phyloP scores from a whole-genome alignment of 2,113 vertebrate species.

The Mus musculus region DNA sequence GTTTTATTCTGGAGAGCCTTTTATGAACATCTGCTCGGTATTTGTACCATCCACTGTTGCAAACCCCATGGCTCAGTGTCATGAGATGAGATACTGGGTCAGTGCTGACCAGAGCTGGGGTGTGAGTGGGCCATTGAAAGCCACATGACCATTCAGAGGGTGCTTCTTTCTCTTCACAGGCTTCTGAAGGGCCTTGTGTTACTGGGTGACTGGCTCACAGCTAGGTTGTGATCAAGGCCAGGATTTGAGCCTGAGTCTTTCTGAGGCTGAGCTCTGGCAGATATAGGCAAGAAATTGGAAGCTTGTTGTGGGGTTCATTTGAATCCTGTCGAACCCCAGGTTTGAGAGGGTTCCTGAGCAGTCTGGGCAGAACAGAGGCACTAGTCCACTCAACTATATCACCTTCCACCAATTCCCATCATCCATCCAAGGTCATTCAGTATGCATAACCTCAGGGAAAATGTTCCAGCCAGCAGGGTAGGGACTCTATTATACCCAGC shows the following conservation, averaged over 20 bases:
- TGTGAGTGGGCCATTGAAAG: background rate
- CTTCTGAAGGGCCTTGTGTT: rapidly evolving
- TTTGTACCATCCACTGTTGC: too few relatives aligned
- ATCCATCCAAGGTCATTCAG: background rate
- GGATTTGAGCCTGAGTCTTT: background rate
- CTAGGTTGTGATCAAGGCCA: background rate
- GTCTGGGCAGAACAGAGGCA: background rate
- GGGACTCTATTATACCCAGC: background rate
- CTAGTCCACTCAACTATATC: background rate
- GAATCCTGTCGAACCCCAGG: background rate
- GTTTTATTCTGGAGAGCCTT: background rate
- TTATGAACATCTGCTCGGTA: rapidly evolving
- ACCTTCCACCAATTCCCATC: background rate
- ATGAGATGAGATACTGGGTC: background rate
- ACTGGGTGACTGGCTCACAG: background rate
- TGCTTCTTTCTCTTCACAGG: background rate
- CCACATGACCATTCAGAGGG: background rate
- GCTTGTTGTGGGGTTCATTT: background rate
- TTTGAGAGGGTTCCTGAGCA: background rate
- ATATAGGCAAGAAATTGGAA: background rate
- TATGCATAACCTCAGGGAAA: background rate
- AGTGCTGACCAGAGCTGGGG: background rate
- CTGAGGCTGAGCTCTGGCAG: background rate
- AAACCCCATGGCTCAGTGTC: background rate
- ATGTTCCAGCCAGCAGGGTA: background rate